Base-by-base conservation (phyloP, 2,888 invertebrate genomes). In the Pyrochroa serraticornis region DNA sequence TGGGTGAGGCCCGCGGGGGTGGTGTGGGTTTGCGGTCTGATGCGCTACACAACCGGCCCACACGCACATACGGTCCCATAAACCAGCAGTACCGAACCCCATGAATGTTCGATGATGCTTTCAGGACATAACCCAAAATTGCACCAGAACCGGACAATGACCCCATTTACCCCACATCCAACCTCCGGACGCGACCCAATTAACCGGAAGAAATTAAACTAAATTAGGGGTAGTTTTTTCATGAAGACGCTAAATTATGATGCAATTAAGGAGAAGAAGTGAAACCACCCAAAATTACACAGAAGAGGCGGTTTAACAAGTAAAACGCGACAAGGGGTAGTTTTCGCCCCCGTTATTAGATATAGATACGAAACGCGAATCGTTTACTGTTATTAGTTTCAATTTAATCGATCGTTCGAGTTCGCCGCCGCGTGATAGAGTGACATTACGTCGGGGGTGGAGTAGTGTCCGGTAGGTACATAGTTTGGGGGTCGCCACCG, bases 341-440 rank as follows among this genome's bases (percentile, higher is more conserved):
- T n/a, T n/a, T 30, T 30, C 30, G 14, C 14, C 22, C 22, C 58
- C 38, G 54, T n/a, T n/a, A n/a, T n/a, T 53, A 48, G 57, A 56
- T 5, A 22, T 22, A 22, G 3, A 22, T 22, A 3, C 22, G 3
- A 5, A 22, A 22, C 22, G 22, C 51, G 33, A 42, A 43, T 56
- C 52, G 56, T 60, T 60, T 52, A 57, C 50, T 58, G 54, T 64
- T 55, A 64, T 66, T 66, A 61, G 64, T 63, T 66, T 63, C 52
- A 62, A 62, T 58, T 62, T 60, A 63, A 66, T 66, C 64, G 66
- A 65, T 65, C 64, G 59, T 35, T 43, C 45, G 49, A 14, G 7
- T 41, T 36, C 12, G 37, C 31, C 31, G 49, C 39, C 36, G 47
- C 30, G 9, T 32, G 48, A 44, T 55, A 37, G 58, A 50, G 56